Evolutionary conservation across 2,888 invertebrate species (phyloP), one percentile per base, ranked within the genome.

Genomic region (Polietes domitor): DNA sequence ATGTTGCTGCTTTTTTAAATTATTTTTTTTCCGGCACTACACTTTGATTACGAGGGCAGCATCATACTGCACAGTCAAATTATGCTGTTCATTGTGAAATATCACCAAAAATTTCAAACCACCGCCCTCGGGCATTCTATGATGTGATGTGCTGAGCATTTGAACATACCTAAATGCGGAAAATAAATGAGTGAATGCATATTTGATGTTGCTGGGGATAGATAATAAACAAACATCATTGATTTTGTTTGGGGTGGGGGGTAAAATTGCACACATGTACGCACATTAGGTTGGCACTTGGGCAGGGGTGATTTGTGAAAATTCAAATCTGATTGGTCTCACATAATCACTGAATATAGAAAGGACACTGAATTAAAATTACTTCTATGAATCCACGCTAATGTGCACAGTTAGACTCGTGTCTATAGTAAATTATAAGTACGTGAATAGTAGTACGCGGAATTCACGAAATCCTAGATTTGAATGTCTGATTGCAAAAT

Each of bases 171-270:
- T n/a, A 17, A 50, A 50, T 58, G 58, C 26, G 12, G 26, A 1
- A 26, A 58, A 58, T 58, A 58, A 58, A 58, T 58, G 24, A 58
- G 58, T 26, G 58, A 58, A 58, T 58, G 24, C 58, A 58, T 58
- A 26, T 58, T 24, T 58, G 58, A 58, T 58, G 24, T 58, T 24
- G 58, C 24, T 58, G 58, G 58, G 26, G 6, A 58, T 12, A n/a
- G n/a, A n/a, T n/a, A n/a, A 58, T 58, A 58, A 58, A 26, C 58
- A 58, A 58, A 58, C 26, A 58, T 58, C 58, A 58, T 58, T 58
- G 58, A 58, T 58, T 58, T 58, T 58, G 58, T 26, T 26, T 26
- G 58, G 12, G 58, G 26, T 15, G 21, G 15, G n/a, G n/a, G n/a
- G n/a, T n/a, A 24, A 17, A 58, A 9, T 12, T 58, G 26, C 6